phyloP scores from a whole-genome alignment of 1,140 invertebrate genomes.

The Periplaneta americana region DNA sequence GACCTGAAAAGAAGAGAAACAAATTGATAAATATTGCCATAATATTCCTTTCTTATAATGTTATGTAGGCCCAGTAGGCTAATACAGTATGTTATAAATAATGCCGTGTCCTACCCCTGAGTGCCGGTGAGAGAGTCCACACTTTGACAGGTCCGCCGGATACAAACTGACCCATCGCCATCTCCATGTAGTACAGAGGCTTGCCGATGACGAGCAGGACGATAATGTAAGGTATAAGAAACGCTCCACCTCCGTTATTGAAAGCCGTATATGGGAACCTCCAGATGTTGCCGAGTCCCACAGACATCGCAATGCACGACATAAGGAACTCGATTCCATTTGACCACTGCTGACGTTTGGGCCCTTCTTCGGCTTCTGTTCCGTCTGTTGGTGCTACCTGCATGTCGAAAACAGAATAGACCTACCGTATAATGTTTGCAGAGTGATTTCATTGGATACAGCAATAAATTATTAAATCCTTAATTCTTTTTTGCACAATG shows the following conservation, averaged over 20 bases:
- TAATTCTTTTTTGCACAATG: too few species aligned
- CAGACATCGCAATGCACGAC: conserved; percentile 44
- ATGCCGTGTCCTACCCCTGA: conserved; percentile 2
- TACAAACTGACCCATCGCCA: conserved; percentile 24
- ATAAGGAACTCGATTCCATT: conserved; percentile 35
- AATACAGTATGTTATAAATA: too few species aligned
- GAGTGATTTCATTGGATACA: too few species aligned
- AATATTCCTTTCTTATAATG: too few species aligned
- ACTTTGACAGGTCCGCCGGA: conserved; percentile 19
- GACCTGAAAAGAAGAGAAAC: conserved; percentile 29
- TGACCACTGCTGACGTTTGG: conserved; percentile 27
- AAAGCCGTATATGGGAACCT: conserved; percentile 44
- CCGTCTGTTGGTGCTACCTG: not conserved
- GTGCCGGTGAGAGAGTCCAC: conserved; percentile 11
- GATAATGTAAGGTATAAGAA: conserved; percentile 48
- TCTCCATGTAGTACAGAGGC: conserved; percentile 46
- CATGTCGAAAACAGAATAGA: too few species aligned
- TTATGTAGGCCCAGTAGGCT: too few species aligned
- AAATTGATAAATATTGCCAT: too few species aligned
- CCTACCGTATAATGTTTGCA: too few species aligned
- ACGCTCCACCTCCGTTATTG: conserved; percentile 43
- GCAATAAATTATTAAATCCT: too few species aligned
- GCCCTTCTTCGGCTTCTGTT: not conserved
- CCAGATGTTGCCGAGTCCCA: conserved; percentile 49
- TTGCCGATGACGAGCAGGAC: conserved; percentile 50